These are phyloP conservation scores for Aphidius ervi DNA, from an alignment of 1,140 invertebrate species.

Conservation along the genomic window DNA sequence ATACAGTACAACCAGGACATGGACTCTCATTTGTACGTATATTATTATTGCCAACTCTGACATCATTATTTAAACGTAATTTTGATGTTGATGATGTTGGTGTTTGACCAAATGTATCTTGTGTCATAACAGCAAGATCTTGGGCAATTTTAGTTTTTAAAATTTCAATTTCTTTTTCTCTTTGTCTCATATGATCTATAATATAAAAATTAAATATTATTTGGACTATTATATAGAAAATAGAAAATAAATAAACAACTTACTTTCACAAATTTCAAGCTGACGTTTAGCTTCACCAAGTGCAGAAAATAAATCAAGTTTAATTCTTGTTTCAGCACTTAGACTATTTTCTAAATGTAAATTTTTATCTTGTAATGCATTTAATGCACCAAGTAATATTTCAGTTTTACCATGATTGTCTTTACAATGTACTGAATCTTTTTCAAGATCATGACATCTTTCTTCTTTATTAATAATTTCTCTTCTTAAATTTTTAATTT, in stretches of 20 bases:
- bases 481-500: slow-evolving; percentile 68
- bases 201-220: slow-evolving; percentile 52
- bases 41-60: slow-evolving; percentile 45
- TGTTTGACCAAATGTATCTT: slow-evolving; percentile 59
- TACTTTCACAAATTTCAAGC: slow-evolving; percentile 80
- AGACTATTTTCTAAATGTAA: slow-evolving; percentile 85
- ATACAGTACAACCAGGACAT: slow-evolving; percentile 55
- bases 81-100: slow-evolving; percentile 55
- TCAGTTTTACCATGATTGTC: slow-evolving; percentile 76
- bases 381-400: slow-evolving; percentile 74
- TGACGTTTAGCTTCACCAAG: slow-evolving; percentile 91
- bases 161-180: slow-evolving; percentile 87
- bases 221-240: slow-evolving; percentile 24
- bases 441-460: slow-evolving; percentile 44
- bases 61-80: slow-evolving; percentile 54
- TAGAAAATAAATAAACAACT: slow-evolving; percentile 57
- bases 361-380: slow-evolving; percentile 82
- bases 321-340: slow-evolving; percentile 91
- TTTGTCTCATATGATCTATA: slow-evolving; percentile 61
- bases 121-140: slow-evolving; percentile 86
- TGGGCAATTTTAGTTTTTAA: slow-evolving; percentile 88
- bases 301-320: slow-evolving; percentile 93
- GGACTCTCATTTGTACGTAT: slow-evolving; percentile 47
- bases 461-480: slow-evolving; percentile 77
- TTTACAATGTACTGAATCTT: slow-evolving; percentile 53